These are phyloP conservation scores for Oplegnathus fasciatus DNA, from an alignment of 2,113 vertebrate genomes.

Conservation along the genomic window DNA sequence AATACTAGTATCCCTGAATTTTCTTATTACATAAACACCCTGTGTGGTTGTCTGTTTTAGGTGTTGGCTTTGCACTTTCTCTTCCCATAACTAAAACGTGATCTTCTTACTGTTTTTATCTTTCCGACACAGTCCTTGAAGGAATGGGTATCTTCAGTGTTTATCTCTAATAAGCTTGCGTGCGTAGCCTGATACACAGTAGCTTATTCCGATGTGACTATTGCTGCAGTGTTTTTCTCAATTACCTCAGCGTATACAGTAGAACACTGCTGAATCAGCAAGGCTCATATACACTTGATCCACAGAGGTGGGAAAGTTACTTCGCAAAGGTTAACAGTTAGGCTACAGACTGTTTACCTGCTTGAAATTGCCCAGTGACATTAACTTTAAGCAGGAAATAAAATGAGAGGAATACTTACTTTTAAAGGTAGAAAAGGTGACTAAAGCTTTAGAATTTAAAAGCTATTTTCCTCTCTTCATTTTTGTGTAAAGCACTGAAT, in stretches of 20 bases:
- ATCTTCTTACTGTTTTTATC: conserved; percentile 3
- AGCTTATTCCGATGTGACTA: conserved; percentile 27
- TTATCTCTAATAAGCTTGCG: conserved; percentile 19
- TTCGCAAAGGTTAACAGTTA: not conserved
- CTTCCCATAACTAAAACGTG: not conserved
- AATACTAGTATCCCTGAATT: not conserved
- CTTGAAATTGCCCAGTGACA: not conserved
- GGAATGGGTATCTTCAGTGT: not conserved
- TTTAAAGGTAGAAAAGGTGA: not conserved
- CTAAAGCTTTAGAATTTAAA: not conserved
- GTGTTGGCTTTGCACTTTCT: not conserved
- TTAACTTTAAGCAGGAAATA: not conserved
- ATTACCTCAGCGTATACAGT: conserved; percentile 25
- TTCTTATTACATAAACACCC: not conserved
- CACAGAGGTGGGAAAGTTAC: conserved; percentile 11
- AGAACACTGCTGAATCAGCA: conserved; percentile 53
- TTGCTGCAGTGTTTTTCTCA: conserved; percentile 25
- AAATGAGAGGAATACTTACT: not conserved
- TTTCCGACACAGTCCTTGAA: not conserved
- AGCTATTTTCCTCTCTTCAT: not conserved
- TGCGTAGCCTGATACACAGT: not conserved
- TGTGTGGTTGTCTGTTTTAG: not conserved
- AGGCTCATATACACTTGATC: not conserved
- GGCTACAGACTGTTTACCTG: not conserved
- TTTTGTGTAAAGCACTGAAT: not conserved